Evolutionary conservation across 2,113 vertebrate genomes (phyloP).

Genomic region (Climacteris rufus): DNA sequence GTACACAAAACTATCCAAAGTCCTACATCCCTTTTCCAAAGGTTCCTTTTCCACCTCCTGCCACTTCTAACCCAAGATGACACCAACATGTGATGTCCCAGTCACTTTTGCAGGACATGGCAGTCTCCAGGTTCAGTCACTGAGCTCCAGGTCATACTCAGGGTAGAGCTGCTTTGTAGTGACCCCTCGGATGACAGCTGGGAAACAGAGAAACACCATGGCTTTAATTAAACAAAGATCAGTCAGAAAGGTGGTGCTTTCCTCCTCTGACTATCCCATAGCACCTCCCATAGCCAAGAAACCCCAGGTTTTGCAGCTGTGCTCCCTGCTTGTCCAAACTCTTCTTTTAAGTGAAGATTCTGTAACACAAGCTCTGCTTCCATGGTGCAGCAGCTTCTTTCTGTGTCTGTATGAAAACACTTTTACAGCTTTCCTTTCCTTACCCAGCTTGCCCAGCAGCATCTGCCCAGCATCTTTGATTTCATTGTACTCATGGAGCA

Average conservation of each 20-base stretch:
- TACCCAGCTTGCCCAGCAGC: slow-evolving; percentile 90
- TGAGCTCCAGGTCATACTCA: slow-evolving; percentile 85
- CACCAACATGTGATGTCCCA: neutral
- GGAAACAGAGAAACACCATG: neutral
- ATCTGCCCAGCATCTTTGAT: slow-evolving; percentile 92
- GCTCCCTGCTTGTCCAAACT: neutral
- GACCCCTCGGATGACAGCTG: slow-evolving; percentile 86
- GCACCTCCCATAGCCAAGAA: neutral
- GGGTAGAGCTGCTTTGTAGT: slow-evolving; percentile 90
- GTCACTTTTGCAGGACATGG: neutral
- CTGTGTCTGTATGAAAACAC: neutral
- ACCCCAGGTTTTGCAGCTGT: neutral
- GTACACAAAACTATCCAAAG: neutral
- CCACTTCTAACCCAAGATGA: neutral
- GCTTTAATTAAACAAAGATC: neutral
- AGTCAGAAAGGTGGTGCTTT: neutral
- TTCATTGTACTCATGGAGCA: slow-evolving; percentile 93
- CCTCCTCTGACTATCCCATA: neutral
- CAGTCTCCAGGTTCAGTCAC: slow-evolving; percentile 60
- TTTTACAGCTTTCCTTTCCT: slow-evolving; percentile 4
- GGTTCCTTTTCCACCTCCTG: neutral
- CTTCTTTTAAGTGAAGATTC: neutral
- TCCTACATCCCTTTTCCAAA: neutral
- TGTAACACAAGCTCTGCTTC: neutral
- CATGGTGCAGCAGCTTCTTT: neutral